Base-by-base conservation (phyloP, 1,140 invertebrate species). In the Patella vulgata region DNA sequence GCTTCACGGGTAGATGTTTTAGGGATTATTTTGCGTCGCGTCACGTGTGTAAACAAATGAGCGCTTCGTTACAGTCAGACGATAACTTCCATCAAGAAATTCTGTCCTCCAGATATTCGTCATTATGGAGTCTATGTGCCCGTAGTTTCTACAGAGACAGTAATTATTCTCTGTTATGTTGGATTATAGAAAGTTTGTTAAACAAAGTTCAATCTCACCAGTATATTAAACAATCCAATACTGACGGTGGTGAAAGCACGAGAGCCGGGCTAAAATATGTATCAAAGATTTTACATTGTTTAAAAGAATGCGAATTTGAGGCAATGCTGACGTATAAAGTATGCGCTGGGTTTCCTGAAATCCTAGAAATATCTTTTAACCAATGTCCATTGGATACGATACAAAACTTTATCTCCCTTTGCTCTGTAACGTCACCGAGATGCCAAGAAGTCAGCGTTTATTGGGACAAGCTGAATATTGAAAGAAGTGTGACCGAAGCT, bases 361-460 rank as follows among this genome's bases (percentile, higher is more conserved):
- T 59, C 17, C 33, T 70, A 12, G 68, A 66, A 39, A 52, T 70
- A 17, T 63, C 68, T 9, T 66, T 50, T 21, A 36, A 56, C 17
- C 56, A 70, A 17, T 63, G 63, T 31, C 47, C 64, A 0, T 44
- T 31, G 5, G 51, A 63, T 21, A 64, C 64, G 12, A 39, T 70
- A 23, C 33, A 57, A 14, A 54, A 70, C 52, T 66, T 70, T 42
- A 55, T 63, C 4, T 53, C 43, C 36, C 23, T 59, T 2, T 19
- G 40, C 21, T 23, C 47, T 57, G 2, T 28, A 8, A 8, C 48
- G 6, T 28, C 48, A 23, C 28, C 48, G 8, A 8, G 12, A 31
- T 61, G 1, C 53, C 36, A 58, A 19, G 69, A 55, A 82, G 79
- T 44, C 75, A 76, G 67, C 71, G 71, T 47, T 14, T 65, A 65